These are phyloP conservation scores for Drepanosiphum platanoidis DNA, from an alignment of 2,888 invertebrate genomes.

Conservation along the genomic window DNA sequence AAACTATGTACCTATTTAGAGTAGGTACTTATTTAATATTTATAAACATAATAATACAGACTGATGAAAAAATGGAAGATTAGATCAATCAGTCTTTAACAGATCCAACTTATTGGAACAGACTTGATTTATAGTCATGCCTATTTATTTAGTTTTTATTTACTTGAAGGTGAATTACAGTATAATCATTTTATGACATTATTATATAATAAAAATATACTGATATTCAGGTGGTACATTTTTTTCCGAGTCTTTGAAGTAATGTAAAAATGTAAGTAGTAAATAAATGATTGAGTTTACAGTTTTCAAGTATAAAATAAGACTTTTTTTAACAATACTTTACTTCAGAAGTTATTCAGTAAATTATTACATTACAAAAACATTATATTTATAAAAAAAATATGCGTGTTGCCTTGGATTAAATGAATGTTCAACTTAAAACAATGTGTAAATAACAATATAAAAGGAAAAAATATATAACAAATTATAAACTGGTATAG, in stretches of 20 bases:
- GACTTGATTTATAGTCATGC: constrained; percentile 10
- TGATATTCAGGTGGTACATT: neutral
- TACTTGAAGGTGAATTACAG: neutral
- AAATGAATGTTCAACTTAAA: no score
- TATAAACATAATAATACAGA: neutral
- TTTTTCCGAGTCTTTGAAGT: neutral
- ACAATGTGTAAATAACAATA: neutral
- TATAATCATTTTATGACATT: neutral
- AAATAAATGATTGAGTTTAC: neutral
- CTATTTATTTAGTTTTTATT: neutral
- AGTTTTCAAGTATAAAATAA: neutral
- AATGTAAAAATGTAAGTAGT: neutral
- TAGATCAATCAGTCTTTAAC: constrained; percentile 14
- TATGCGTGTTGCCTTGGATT: no score
- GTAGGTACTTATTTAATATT: neutral
- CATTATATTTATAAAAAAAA: no score
- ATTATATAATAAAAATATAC: neutral
- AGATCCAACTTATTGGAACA: constrained; percentile 20
- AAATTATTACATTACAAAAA: no score
- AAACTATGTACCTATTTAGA: neutral
- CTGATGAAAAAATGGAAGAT: neutral
- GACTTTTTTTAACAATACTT: no score
- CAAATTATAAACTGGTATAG: neutral
- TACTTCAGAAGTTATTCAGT: no score
- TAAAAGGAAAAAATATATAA: neutral